Base-by-base conservation (phyloP, 2,797 vertebrate genomes). In the Bradypodion pumilum region DNA sequence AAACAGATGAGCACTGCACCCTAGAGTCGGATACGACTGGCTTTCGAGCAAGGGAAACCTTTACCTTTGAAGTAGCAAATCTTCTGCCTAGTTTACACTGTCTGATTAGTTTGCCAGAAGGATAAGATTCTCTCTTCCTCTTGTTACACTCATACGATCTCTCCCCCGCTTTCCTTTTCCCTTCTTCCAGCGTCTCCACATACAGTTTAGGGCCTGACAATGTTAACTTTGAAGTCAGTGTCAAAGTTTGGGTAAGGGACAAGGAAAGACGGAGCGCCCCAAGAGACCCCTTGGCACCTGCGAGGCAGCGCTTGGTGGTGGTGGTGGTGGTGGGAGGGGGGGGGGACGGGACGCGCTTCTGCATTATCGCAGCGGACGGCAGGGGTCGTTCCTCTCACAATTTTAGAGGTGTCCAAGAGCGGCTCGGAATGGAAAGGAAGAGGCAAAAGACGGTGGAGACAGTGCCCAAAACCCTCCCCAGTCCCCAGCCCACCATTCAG, bases 361-460 rank as follows among this genome's bases (percentile, higher is more conserved):
- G 81, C 81, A 65, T 88, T 82, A 85, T 81, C 10, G 82, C 46
- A 2, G 25, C 92, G 90, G 91, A 95, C 95, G 89, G 93, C 93
- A 96, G 95, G 93, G 95, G 95, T 94, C 95, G 95, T 92, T 85
- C 89, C 90, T 92, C 86, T 89, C 87, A 88, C 86, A 91, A 68
- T 19, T 86, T 84, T 91, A 84, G 82, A 46, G 44, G 62, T 68
- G 1, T 8, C 69, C 44, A 42, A 77, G 72, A 52, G 27, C 16
- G 29, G 62, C 59, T 15, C 44, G 84, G 56, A 60, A 70, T 0
- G 60, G 76, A 78, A 56, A 56, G 23, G 2, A 4, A 49, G 69
- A 49, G 19, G 9, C 4, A 65, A 63, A 1, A 82, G 44, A 42
- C 23, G 25, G 1, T 44, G 42, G 27, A 65, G 78, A 29, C 35